A percentile compares a stretch with the other conserved stretches of the same genome.
Evolutionary conservation across 2,888 invertebrate species (phyloP).

Genomic region (Carabus problematicus): DNA sequence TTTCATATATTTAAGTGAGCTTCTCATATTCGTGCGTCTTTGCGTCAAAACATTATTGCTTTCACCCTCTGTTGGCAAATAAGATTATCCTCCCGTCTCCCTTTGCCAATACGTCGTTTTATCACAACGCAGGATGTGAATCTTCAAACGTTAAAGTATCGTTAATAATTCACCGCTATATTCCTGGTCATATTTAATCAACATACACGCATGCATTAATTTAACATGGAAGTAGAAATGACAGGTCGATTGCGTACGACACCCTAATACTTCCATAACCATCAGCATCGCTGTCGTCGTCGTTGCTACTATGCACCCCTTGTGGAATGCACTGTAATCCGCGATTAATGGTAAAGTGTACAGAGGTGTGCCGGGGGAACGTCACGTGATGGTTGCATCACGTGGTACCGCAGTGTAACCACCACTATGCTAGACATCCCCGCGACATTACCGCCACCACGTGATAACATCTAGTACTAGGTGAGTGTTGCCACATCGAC

Average conservation of each 20-base stretch:
- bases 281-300: no score
- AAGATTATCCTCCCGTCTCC: slow-evolving; percentile 27
- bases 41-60: no score
- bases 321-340: no score
- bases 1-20: no score
- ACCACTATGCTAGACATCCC: neutral
- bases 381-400: slow-evolving; percentile 9
- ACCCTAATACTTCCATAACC: neutral
- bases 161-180: slow-evolving; percentile 37
- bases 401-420: slow-evolving; percentile 1
- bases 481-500: neutral
- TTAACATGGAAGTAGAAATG: slow-evolving; percentile 45
- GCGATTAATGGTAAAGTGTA: neutral
- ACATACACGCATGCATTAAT: slow-evolving; percentile 48
- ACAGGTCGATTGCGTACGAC: neutral
- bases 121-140: slow-evolving; percentile 26
- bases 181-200: slow-evolving; percentile 46
- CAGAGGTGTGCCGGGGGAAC: neutral
- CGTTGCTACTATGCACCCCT: no score
- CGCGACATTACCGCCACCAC: slow-evolving; percentile 6
- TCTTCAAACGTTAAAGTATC: slow-evolving; percentile 33
- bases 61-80: slow-evolving; percentile 18
- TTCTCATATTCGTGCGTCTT: no score
- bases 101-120: slow-evolving; percentile 15
- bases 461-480: slow-evolving; percentile 13